Conservation (phyloP, 2,113 vertebrate genomes). For the Calypte anna region DNA sequence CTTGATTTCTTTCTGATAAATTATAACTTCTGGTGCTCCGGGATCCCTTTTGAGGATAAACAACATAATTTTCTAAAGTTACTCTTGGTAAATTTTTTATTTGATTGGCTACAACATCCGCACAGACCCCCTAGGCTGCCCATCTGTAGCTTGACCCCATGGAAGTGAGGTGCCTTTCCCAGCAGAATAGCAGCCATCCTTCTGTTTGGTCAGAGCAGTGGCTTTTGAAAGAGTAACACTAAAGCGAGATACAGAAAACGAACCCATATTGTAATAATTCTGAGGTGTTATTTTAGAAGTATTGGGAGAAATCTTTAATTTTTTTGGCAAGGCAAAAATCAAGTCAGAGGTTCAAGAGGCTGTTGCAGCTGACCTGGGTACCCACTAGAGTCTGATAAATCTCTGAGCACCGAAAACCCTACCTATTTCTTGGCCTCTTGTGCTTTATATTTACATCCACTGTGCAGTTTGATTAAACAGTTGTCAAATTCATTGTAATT, state of each 20-base stretch:
- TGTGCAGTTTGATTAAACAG: constrained; percentile 26
- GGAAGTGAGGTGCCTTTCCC: background rate
- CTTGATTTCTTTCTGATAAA: background rate
- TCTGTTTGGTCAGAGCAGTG: background rate
- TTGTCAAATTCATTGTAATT: constrained; percentile 70
- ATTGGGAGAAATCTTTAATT: background rate
- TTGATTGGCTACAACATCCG: background rate
- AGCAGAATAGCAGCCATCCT: background rate
- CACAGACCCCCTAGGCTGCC: background rate
- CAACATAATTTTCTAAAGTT: background rate
- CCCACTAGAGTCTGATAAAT: background rate
- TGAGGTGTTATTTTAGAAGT: background rate
- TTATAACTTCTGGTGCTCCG: background rate
- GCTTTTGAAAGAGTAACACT: background rate
- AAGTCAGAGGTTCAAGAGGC: background rate
- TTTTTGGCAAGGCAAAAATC: background rate
- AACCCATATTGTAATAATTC: background rate
- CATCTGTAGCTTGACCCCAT: fast-evolving
- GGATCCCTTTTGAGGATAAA: background rate
- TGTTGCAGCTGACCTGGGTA: background rate
- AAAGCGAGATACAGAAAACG: background rate
- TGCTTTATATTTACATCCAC: constrained; percentile 56
- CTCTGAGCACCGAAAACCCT: background rate
- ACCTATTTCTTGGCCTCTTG: constrained; percentile 36
- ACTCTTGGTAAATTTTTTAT: background rate